These are phyloP conservation scores for Albula glossodonta DNA, from an alignment of 2,113 vertebrate genomes.

Conservation along the genomic window DNA sequence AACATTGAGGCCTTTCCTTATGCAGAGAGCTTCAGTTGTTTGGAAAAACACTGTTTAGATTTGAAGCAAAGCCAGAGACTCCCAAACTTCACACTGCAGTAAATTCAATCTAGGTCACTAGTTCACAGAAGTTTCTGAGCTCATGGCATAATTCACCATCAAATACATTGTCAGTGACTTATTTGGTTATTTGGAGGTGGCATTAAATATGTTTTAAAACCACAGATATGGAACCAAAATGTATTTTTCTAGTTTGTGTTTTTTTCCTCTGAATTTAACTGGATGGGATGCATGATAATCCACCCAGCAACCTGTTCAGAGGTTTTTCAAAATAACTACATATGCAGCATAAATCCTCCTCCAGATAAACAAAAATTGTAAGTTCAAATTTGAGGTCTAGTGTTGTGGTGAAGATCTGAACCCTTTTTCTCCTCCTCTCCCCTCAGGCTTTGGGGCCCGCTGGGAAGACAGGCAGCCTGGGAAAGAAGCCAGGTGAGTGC, in stretches of 20 bases:
- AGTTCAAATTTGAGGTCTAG: not conserved
- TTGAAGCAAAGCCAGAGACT: not conserved
- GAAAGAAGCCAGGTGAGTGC: constrained; percentile 94
- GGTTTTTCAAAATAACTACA: not conserved
- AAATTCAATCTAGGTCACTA: not conserved
- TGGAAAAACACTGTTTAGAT: not conserved
- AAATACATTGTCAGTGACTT: not conserved
- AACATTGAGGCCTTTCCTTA: not conserved
- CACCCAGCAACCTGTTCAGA: no score
- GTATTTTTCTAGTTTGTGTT: no score
- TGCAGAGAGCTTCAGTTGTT: not conserved
- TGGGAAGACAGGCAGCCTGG: constrained; percentile 94
- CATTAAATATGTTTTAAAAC: no score
- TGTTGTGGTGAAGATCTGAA: not conserved
- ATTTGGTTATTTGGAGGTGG: no score
- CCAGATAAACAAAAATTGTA: no score
- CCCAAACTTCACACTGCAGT: not conserved
- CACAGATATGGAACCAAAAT: no score
- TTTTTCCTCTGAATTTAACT: no score
- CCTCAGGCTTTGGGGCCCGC: constrained; percentile 82
- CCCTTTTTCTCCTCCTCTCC: not conserved
- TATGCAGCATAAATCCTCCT: not conserved
- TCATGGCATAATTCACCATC: not conserved
- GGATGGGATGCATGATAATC: no score
- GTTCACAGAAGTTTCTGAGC: not conserved